Conservation (phyloP, 2,888 invertebrate species). For the Polydesmus complanatus region DNA sequence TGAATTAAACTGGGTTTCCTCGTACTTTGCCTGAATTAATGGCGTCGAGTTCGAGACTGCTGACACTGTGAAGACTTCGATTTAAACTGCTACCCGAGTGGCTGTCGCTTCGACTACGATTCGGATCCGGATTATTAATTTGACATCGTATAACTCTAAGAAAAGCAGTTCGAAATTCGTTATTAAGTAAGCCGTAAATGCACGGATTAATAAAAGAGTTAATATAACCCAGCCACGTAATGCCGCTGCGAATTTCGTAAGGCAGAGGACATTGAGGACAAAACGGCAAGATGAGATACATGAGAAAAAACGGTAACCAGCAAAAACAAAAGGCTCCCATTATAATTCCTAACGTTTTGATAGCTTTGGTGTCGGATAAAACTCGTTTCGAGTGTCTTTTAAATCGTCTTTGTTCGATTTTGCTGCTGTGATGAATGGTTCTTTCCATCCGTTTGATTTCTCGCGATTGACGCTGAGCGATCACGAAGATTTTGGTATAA, state of each 20-base stretch:
- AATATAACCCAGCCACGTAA: constrained; percentile 26
- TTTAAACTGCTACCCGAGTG: constrained; percentile 10
- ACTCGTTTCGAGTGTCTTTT: constrained; percentile 16
- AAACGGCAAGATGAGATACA: constrained; percentile 79
- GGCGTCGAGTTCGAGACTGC: constrained; percentile 19
- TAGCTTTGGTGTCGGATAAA: constrained; percentile 75
- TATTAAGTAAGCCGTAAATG: constrained; percentile 24
- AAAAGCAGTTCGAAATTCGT: constrained; percentile 24
- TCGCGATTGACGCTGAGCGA: constrained; percentile 26
- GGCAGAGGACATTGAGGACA: constrained; percentile 44
- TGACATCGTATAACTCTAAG: constrained; percentile 3
- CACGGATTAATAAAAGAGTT: constrained; percentile 26
- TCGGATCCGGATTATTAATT: not conserved
- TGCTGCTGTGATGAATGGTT: constrained; percentile 21
- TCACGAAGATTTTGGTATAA: constrained; percentile 26
- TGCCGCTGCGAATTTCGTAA: constrained; percentile 20
- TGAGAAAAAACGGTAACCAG: constrained; percentile 94
- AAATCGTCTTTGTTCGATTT: constrained; percentile 16
- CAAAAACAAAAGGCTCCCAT: constrained; percentile 94
- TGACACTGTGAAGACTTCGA: constrained; percentile 16
- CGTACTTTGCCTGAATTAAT: constrained; percentile 9
- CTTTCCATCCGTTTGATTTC: constrained; percentile 25
- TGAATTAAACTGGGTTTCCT: not conserved
- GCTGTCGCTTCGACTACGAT: constrained; percentile 7
- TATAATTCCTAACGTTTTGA: constrained; percentile 90